Conservation (phyloP, 2,888 invertebrate species). For the Drosophila pegasa region DNA sequence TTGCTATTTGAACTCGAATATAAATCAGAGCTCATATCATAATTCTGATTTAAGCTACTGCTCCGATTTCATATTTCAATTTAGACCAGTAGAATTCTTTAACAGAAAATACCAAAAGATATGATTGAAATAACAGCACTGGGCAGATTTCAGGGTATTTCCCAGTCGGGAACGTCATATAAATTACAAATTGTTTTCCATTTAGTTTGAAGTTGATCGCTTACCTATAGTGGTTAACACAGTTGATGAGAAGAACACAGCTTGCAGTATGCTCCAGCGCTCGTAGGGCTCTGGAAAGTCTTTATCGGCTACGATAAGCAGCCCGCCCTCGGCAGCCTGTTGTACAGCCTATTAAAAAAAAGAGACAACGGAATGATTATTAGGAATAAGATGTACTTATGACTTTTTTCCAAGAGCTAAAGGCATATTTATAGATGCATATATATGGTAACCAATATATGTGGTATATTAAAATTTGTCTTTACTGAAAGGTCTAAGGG, state of each 20-base stretch:
- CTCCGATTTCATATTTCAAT: too few relatives aligned
- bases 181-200: too few relatives aligned
- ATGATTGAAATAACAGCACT: too few relatives aligned
- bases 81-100: too few relatives aligned
- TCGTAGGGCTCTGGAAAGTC: constrained; percentile 87
- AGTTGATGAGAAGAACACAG: constrained; percentile 95
- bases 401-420: not conserved
- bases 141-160: too few relatives aligned
- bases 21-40: too few relatives aligned
- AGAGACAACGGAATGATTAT: not conserved
- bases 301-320: constrained; percentile 86
- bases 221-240: constrained; percentile 96
- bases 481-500: not conserved
- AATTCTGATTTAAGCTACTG: too few relatives aligned
- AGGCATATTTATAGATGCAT: not conserved
- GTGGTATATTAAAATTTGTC: too few relatives aligned
- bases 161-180: not conserved
- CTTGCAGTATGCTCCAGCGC: constrained; percentile 93
- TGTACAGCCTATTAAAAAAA: constrained; percentile 86
- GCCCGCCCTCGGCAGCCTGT: constrained; percentile 90
- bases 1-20: too few relatives aligned
- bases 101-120: too few relatives aligned
- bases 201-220: constrained; percentile 29
- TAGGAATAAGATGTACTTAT: not conserved
- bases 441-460: too few relatives aligned